Conservation (phyloP, 2,888 invertebrate species). For the Coleophora deauratella region DNA sequence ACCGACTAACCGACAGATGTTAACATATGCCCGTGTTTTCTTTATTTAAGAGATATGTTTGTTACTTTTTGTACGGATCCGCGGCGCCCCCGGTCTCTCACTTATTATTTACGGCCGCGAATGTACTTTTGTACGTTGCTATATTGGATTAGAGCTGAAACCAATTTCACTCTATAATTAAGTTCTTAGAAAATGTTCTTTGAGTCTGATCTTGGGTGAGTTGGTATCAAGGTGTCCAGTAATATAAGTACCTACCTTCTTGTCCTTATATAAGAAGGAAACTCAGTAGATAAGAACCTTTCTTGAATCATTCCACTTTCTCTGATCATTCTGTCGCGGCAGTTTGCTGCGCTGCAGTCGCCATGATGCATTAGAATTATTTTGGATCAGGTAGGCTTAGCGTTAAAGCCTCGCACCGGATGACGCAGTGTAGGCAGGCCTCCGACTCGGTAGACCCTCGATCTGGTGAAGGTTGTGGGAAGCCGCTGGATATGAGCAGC, state of each 20-base stretch:
- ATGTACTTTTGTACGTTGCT: constrained; percentile 38
- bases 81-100: constrained; percentile 67
- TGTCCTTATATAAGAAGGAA: not conserved
- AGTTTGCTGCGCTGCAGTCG: no score
- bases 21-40: constrained; percentile 71
- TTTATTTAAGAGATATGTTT: constrained; percentile 72
- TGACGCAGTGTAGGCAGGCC: no score
- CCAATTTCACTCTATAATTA: not conserved
- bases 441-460: no score
- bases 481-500: no score
- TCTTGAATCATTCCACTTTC: no score
- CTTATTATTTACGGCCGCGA: constrained; percentile 68
- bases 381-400: no score
- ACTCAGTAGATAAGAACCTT: not conserved
- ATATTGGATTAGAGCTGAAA: not conserved
- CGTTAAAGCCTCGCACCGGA: no score
- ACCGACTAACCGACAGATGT: constrained; percentile 53
- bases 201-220: not conserved
- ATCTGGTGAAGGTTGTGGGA: no score
- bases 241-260: not conserved
- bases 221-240: not conserved
- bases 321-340: no score
- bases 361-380: no score
- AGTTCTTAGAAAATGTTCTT: not conserved
- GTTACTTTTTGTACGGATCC: constrained; percentile 69